A percentile compares a stretch with the other conserved stretches of the same genome.
Conservation (phyloP, 2,797 vertebrate species). For the Platyrinchus mystaceus region DNA sequence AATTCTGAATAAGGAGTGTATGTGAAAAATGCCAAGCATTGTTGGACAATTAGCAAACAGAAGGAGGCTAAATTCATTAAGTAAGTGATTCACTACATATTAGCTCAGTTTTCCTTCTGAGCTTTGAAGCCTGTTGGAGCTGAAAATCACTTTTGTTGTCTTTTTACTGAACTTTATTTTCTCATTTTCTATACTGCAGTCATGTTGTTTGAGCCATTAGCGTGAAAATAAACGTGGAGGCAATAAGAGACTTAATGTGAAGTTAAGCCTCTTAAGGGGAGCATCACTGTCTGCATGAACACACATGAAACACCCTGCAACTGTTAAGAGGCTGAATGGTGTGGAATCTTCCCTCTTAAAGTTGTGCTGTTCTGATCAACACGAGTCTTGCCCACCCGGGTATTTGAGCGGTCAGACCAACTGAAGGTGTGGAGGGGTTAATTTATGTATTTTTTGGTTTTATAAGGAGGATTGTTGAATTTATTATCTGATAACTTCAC, state of each 20-base stretch:
- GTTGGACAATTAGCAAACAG: neutral
- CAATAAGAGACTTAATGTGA: neutral
- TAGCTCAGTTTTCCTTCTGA: neutral
- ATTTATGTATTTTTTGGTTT: neutral
- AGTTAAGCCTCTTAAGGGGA: neutral
- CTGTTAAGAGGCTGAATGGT: neutral
- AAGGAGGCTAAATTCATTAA: neutral
- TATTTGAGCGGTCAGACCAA: neutral
- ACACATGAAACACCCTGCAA: neutral
- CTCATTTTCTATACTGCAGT: neutral
- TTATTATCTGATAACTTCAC: neutral
- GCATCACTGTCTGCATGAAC: neutral
- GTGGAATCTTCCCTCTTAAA: neutral
- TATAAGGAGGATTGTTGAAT: neutral
- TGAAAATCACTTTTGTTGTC: neutral
- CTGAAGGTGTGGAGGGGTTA: neutral
- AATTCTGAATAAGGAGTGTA: neutral
- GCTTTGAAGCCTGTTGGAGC: neutral
- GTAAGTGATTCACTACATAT: neutral
- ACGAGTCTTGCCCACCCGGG: neutral
- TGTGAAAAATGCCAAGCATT: neutral
- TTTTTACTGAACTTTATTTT: neutral
- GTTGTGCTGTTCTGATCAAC: neutral
- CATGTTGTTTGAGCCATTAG: neutral
- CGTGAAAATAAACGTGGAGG: neutral